Conservation (phyloP, 2,797 vertebrate genomes). For the Apodemus agrarius region DNA sequence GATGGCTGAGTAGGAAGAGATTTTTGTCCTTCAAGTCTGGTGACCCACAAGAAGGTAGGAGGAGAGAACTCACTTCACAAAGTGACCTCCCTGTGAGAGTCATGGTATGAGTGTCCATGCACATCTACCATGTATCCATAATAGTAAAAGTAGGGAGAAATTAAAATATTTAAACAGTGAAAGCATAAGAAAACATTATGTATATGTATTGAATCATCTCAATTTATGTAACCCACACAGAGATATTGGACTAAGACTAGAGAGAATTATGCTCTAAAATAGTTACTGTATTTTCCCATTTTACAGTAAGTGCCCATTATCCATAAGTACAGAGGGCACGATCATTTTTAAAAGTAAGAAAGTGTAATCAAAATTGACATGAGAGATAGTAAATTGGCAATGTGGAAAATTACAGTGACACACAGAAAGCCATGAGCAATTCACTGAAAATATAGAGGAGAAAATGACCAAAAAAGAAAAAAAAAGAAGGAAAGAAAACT, state of each 20-base stretch:
- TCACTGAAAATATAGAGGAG: background rate
- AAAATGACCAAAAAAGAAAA: background rate
- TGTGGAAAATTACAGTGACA: background rate
- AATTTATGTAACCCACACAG: background rate
- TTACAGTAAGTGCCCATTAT: background rate
- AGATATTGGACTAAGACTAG: background rate
- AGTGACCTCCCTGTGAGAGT: background rate
- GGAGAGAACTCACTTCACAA: background rate
- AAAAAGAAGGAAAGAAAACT: no score
- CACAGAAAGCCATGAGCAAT: background rate
- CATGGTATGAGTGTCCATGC: no score
- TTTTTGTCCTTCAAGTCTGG: background rate
- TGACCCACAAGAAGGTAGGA: background rate
- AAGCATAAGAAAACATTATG: background rate
- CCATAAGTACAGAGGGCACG: background rate
- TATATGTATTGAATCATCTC: accelerated
- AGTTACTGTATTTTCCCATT: background rate
- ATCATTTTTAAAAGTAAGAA: background rate
- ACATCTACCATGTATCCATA: background rate
- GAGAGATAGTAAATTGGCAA: background rate
- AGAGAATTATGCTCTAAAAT: background rate
- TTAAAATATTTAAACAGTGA: background rate
- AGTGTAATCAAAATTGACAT: background rate
- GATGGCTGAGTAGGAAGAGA: background rate
- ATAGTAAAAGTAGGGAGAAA: background rate